phyloP scores from a whole-genome alignment of 2,797 vertebrate genomes.

The Meda fulgida region DNA sequence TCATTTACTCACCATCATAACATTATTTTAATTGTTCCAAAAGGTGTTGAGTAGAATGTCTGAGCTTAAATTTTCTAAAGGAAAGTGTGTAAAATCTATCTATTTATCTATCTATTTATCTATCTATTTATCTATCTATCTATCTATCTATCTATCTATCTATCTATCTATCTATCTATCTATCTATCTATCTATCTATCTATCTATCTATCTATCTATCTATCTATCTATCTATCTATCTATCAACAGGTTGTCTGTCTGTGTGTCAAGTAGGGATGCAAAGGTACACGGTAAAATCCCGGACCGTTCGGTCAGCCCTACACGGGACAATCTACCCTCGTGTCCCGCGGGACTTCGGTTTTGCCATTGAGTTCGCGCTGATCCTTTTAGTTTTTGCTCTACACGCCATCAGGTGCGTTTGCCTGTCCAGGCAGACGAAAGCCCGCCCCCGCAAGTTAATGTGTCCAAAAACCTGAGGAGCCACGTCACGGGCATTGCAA shows the following conservation, averaged over 20 bases:
- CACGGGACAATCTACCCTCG: too few relatives aligned
- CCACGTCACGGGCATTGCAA: not conserved
- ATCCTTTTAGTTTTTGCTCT: too few relatives aligned
- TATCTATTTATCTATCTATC: not conserved
- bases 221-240: not conserved
- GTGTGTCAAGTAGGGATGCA: too few relatives aligned
- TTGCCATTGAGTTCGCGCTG: too few relatives aligned
- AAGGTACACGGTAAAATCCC: too few relatives aligned
- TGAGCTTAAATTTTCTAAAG: not conserved
- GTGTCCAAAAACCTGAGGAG: constrained; percentile 25
- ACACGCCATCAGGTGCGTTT: too few relatives aligned
- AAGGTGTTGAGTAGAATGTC: not conserved
- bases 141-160: not conserved
- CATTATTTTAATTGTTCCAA: not conserved
- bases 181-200: not conserved
- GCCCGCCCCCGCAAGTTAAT: too few relatives aligned
- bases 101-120: not conserved
- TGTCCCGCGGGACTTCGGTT: too few relatives aligned
- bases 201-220: not conserved
- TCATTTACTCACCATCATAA: not conserved
- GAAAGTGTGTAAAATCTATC: not conserved
- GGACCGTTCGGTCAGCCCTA: too few relatives aligned
- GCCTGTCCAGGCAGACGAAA: too few relatives aligned
- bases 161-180: not conserved
- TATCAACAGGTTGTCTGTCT: not conserved